phyloP scores from a whole-genome alignment of 2,797 vertebrate genomes.

The Danio tinwini region DNA sequence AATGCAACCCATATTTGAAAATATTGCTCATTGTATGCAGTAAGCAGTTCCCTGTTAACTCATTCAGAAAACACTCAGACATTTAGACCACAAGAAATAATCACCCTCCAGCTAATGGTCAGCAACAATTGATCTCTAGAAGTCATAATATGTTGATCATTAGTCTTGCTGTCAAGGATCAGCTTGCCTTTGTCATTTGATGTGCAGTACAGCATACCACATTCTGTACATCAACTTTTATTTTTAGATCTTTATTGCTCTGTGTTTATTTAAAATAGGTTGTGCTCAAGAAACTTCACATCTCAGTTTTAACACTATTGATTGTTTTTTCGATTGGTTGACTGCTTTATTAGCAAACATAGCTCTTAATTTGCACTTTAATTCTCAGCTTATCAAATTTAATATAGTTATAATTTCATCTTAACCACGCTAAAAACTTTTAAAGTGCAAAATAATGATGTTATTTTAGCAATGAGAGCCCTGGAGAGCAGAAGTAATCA shows the following conservation, averaged over 20 bases:
- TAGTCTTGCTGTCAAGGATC: conserved; percentile 7
- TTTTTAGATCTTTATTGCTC: conserved; percentile 5
- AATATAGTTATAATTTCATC: conserved; percentile 4
- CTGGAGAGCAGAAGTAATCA: conserved; percentile 15
- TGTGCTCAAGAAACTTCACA: conserved; percentile 8
- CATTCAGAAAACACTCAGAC: conserved; percentile 26
- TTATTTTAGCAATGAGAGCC: conserved; percentile 8
- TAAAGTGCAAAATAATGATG: background rate
- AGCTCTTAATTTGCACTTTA: background rate
- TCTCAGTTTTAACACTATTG: background rate
- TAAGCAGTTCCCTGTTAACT: background rate
- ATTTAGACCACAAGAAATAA: conserved; percentile 40
- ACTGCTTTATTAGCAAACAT: background rate
- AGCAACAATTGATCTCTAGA: conserved; percentile 37
- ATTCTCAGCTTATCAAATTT: background rate
- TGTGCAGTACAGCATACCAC: conserved; percentile 18
- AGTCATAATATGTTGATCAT: conserved; percentile 25
- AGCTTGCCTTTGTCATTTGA: conserved; percentile 6
- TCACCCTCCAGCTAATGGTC: conserved; percentile 18
- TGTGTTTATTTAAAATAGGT: conserved; percentile 3
- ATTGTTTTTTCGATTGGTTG: background rate
- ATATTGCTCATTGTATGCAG: background rate
- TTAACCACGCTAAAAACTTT: background rate
- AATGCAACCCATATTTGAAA: no score
- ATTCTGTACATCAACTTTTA: conserved; percentile 3